phyloP scores from a whole-genome alignment of 2,888 invertebrate genomes.

The Carabus problematicus region DNA sequence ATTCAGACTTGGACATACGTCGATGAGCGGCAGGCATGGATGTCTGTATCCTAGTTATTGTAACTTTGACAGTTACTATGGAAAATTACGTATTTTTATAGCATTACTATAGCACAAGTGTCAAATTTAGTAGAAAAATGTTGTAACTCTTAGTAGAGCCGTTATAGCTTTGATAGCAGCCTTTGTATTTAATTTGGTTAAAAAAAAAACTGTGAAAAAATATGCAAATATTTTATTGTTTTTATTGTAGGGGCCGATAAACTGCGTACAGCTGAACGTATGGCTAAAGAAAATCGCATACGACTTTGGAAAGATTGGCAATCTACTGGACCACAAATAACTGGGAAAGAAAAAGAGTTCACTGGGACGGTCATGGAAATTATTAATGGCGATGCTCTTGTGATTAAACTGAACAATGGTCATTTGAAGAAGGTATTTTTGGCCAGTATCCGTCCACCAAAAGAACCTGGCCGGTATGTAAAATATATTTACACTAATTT shows the following conservation, averaged over 20 bases:
- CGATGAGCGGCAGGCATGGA: no score
- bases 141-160: no score
- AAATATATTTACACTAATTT: constrained; percentile 15
- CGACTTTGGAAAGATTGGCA: constrained; percentile 93
- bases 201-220: no score
- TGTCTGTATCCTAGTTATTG: no score
- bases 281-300: constrained; percentile 85
- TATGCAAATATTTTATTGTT: no score
- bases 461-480: constrained; percentile 65
- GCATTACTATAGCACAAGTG: no score
- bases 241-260: constrained; percentile 72
- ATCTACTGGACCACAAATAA: constrained; percentile 74
- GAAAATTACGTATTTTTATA: no score
- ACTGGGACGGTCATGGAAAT: constrained; percentile 87
- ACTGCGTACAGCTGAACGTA: constrained; percentile 82
- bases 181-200: no score
- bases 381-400: constrained; percentile 91
- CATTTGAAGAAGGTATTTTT: constrained; percentile 90
- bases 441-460: constrained; percentile 93
- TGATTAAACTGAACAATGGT: constrained; percentile 81
- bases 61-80: no score
- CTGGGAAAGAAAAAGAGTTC: constrained; percentile 83
- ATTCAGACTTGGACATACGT: no score
- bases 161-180: no score
- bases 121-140: no score